Base-by-base conservation (phyloP, 1,140 invertebrate species). In the Drosophila ercepeae region DNA sequence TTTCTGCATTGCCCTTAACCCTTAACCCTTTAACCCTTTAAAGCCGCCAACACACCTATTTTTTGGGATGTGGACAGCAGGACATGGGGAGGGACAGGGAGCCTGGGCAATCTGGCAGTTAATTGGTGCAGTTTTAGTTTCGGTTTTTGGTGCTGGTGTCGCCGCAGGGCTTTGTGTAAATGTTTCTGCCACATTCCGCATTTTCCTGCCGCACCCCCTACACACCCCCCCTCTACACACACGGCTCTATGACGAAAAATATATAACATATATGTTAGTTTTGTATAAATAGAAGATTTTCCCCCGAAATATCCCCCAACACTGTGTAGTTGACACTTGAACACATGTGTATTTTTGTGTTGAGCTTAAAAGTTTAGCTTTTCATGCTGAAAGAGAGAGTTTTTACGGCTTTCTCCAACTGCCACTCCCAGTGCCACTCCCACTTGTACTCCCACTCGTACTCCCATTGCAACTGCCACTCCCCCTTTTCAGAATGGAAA, bases 61-160 rank as follows among this genome's bases (percentile, higher is more conserved):
- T 46, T n/a, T n/a, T 19, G 3, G 2, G 21, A 3, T 32, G 29
- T 32, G n/a, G n/a, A n/a, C n/a, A n/a, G n/a, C n/a, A n/a, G n/a
- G n/a, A n/a, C n/a, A 11, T 32, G 9, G 29, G 9, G 29, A 11
- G 7, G 25, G 9, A 32, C 9, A 9, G 9, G 9, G 2, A 3
- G 9, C 3, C 29, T 39, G 32, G 21, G 46, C 49, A 45, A 53
- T 44, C 61, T 44, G 49, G 63, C 61, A 67, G 64, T 68, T 68
- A 68, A 68, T 68, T 68, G 64, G 46, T 68, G 64, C 61, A 68
- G 64, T 53, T 68, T 65, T 68, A 53, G 64, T 68, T 63, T 44
- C 8, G 64, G 61, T 68, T 68, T 68, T 68, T 53, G 60, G 48
- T 53, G 21, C 64, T 53, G 49, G 49, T 52, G 59, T 68, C 61